A percentile compares a stretch with the other conserved stretches of the same genome.
Conservation (phyloP, 2,888 invertebrate genomes). For the Parnassius mnemosyne region DNA sequence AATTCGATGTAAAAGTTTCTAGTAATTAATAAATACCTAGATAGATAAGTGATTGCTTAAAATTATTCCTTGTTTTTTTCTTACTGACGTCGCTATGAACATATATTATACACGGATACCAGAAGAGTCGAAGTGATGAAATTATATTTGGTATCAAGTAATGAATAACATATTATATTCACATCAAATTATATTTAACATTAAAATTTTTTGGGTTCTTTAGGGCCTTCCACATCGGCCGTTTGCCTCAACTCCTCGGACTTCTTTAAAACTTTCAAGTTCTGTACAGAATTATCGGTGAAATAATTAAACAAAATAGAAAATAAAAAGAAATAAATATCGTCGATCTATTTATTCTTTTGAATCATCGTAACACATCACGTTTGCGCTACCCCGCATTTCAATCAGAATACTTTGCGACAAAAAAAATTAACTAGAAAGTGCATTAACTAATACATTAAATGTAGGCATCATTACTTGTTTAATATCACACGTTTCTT, state of each 20-base stretch:
- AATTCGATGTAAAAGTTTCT: slow-evolving; percentile 26
- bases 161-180: slow-evolving; percentile 7
- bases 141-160: slow-evolving; percentile 26
- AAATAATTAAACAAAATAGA: slow-evolving; percentile 6
- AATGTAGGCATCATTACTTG: slow-evolving; percentile 23
- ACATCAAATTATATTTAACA: no score
- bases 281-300: slow-evolving; percentile 11
- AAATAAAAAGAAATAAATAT: slow-evolving; percentile 14
- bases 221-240: neutral
- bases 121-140: slow-evolving; percentile 24
- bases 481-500: slow-evolving; percentile 26
- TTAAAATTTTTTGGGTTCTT: neutral
- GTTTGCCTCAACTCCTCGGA: neutral
- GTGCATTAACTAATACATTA: slow-evolving; percentile 24
- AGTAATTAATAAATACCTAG: slow-evolving; percentile 27
- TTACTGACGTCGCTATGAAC: slow-evolving; percentile 22
- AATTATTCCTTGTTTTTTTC: slow-evolving; percentile 43
- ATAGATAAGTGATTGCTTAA: slow-evolving; percentile 37
- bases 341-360: slow-evolving; percentile 14
- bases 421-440: slow-evolving; percentile 23
- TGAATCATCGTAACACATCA: neutral
- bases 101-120: slow-evolving; percentile 22
- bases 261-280: neutral
- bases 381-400: neutral
- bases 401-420: neutral